phyloP scores from a whole-genome alignment of 2,113 vertebrate species.

The Rhinichthys klamathensis region DNA sequence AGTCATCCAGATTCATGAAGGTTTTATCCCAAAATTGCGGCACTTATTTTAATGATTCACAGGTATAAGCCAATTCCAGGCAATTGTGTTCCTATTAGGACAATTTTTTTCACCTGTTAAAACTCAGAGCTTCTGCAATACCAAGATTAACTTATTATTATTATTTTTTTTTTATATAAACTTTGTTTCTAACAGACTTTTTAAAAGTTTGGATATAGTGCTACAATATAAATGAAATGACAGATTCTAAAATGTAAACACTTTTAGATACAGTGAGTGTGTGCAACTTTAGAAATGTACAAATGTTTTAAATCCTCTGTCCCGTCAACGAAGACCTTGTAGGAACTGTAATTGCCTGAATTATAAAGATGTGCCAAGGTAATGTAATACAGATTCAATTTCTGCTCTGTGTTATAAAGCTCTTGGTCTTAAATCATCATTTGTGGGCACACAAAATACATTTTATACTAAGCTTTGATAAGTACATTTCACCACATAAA shows the following conservation, averaged over 20 bases:
- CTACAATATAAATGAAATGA: neutral
- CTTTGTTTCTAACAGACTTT: neutral
- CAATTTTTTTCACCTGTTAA: neutral
- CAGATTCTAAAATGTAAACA: neutral
- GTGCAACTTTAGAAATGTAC: neutral
- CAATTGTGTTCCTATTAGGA: neutral
- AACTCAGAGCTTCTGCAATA: neutral
- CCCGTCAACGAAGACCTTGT: neutral
- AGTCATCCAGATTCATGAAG: slow-evolving; percentile 19
- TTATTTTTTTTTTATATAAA: neutral
- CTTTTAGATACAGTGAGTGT: neutral
- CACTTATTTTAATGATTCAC: slow-evolving; percentile 21
- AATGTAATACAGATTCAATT: too few relatives aligned
- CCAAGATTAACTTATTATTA: neutral
- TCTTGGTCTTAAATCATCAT: neutral
- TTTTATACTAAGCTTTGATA: neutral
- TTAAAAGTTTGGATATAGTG: neutral
- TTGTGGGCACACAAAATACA: neutral
- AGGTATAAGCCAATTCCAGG: slow-evolving; percentile 9
- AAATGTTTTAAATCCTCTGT: neutral
- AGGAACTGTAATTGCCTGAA: neutral
- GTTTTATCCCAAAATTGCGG: neutral
- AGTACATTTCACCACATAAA: neutral
- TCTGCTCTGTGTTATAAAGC: too few relatives aligned
- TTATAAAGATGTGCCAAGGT: neutral